Evolutionary conservation across 2,113 vertebrate genomes (phyloP).

Genomic region (Entelurus aequoreus): DNA sequence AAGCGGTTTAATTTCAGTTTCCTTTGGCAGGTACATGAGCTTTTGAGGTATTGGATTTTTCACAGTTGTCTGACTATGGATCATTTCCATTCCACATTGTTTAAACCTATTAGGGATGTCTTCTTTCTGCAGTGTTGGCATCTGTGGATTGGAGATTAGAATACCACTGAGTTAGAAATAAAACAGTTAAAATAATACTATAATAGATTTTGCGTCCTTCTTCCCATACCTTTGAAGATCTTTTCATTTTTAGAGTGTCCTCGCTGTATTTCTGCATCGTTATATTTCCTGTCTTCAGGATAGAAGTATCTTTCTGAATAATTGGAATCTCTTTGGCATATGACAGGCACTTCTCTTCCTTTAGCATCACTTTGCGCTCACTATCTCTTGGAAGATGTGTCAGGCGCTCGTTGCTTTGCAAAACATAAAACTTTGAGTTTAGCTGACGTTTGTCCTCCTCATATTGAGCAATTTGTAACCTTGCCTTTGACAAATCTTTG

Average conservation of each 20-base stretch:
- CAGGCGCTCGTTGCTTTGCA: slow-evolving; percentile 69
- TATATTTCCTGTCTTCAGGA: slow-evolving; percentile 64
- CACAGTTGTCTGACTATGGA: slow-evolving; percentile 52
- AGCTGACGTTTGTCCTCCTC: slow-evolving; percentile 65
- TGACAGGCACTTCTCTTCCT: slow-evolving; percentile 36
- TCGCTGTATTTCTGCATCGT: slow-evolving; percentile 58
- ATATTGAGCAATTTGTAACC: slow-evolving; percentile 53
- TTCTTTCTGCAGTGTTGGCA: slow-evolving; percentile 77
- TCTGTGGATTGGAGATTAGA: slow-evolving; percentile 82
- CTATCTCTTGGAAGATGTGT: slow-evolving; percentile 63
- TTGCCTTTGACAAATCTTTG: slow-evolving; percentile 60
- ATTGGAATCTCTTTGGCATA: slow-evolving; percentile 58
- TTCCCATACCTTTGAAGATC: slow-evolving; percentile 79
- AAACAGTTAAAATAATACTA: slow-evolving; percentile 4
- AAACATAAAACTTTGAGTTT: slow-evolving; percentile 43
- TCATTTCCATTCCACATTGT: slow-evolving; percentile 72
- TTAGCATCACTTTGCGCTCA: slow-evolving; percentile 69
- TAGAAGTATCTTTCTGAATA: slow-evolving; percentile 46
- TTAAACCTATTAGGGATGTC: slow-evolving; percentile 71
- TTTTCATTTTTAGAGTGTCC: slow-evolving; percentile 72
- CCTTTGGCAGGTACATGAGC: slow-evolving; percentile 20
- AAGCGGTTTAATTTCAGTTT: neutral
- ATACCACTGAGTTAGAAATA: slow-evolving; percentile 35
- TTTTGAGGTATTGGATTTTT: slow-evolving; percentile 21
- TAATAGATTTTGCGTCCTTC: neutral